Base-by-base conservation (phyloP, 1,140 invertebrate species). In the Drosophila funebris region DNA sequence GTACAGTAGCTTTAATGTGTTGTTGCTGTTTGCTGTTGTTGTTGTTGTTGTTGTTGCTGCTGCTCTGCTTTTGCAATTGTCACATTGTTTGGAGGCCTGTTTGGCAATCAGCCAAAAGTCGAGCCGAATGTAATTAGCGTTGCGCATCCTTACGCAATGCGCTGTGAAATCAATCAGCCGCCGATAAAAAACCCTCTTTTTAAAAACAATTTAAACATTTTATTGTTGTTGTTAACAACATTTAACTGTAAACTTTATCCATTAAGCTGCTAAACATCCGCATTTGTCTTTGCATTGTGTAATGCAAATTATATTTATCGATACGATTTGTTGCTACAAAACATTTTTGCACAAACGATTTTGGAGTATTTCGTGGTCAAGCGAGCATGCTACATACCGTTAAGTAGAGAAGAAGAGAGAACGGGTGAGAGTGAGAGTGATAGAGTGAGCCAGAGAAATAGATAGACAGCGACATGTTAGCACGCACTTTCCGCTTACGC, bases 61-160 rank as follows among this genome's bases (percentile, higher is more conserved):
- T 41, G 37, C 29, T 52, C 16, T 41, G 41, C 68, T 84, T 70
- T 87, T 75, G 78, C 75, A 87, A 87, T 87, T 87, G 82, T 88
- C 82, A 82, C 82, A 87, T 88, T 87, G 78, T 88, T 82, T 81
- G 31, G 27, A 57, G 58, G 43, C 57, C 33, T 58, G 37, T 75
- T 66, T 56, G n/a, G 60, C 50, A 64, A 56, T 5, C 16, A 36
- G 27, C 58, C 20, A 18, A 33, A 29, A 16, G 5, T 8, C 4
- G 29, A 36, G 31, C 57, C 5, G 4, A 66, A 77, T 73, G 73
- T 85, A 87, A 80, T 66, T 87, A 84, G 43, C 50, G 73, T 78
- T 24, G 76, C 76, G 39, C 67, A 27, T 68, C 54, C 48, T 64
- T 63, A 29, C 56, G 64, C 56, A 63, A 64, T 60, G 24, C n/a